A percentile compares a stretch with the other conserved stretches of the same genome.
These are phyloP conservation scores for Melieria crassipennis DNA, from an alignment of 2,888 invertebrate species.

Conservation along the genomic window DNA sequence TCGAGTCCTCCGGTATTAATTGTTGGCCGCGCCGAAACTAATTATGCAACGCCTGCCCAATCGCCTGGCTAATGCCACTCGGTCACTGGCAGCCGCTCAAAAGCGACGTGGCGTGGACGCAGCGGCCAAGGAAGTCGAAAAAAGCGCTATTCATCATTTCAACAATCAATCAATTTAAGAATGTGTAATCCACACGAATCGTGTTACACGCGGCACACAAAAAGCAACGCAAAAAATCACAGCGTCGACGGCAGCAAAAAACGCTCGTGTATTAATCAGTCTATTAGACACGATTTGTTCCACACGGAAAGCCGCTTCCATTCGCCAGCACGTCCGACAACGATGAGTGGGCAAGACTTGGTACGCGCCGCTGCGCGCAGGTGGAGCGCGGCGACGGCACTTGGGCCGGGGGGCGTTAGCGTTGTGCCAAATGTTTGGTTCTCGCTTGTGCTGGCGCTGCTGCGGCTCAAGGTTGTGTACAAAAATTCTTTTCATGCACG, in stretches of 20 bases:
- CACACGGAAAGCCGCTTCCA: conserved; percentile 37
- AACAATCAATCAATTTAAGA: conserved; percentile 62
- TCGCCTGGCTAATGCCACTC: conserved; percentile 37
- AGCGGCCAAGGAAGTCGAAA: conserved; percentile 15
- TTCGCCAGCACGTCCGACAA: conserved; percentile 19
- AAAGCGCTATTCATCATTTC: conserved; percentile 60
- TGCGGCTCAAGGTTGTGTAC: conserved; percentile 23
- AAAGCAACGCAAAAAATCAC: conserved; percentile 16
- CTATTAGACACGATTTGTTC: conserved; percentile 58
- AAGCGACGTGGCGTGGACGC: background rate
- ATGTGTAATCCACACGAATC: conserved; percentile 59
- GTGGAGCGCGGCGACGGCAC: background rate
- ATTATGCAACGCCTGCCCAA: conserved; percentile 47
- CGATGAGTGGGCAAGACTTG: conserved; percentile 21
- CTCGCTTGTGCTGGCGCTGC: background rate
- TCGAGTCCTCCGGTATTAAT: conserved; percentile 43
- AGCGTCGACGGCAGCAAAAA: conserved; percentile 17
- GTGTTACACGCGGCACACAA: conserved; percentile 51
- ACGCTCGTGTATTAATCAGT: conserved; percentile 57
- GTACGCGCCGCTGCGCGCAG: background rate
- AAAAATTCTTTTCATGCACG: conserved; percentile 21
- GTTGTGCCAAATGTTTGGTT: too few relatives aligned
- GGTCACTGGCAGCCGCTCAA: conserved; percentile 22
- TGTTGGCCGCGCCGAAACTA: conserved; percentile 52
- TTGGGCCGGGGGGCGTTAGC: too few relatives aligned